Evolutionary conservation across 2,888 invertebrate genomes (phyloP), one percentile per base, ranked within the genome.

Genomic region (Conchocele bisecta): DNA sequence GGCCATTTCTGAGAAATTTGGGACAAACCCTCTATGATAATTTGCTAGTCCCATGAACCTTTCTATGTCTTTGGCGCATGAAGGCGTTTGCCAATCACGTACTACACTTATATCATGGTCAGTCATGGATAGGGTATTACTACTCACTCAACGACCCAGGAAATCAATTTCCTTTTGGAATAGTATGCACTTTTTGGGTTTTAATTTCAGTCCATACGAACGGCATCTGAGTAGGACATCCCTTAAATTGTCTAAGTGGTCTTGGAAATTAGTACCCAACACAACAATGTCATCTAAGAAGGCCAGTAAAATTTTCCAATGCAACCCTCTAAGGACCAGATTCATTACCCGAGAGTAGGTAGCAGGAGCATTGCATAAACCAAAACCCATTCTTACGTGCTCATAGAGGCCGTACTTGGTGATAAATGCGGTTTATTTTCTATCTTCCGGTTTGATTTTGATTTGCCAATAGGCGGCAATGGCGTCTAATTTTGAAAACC

Each of bases 231-330:
- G 28, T 15, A 78, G 65, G 3, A 71, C 72, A 42, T 51, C 29
- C 6, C 24, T 1, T 3, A 79, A 35, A 26, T 73, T 79, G 1
- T 26, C 3, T 5, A 72, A 20, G 20, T 71, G 69, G 4, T 64
- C 63, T 4, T 57, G 33, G 26, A 76, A 67, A 42, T 42, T 39
- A 11, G 53, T 53, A 13, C 76, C 80, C 41, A 76, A 46, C 0
- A 78, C 77, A 24, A 80, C 29, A 6, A 72, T 58, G 28, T 82
- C 82, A 44, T 80, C 75, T 11, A 82, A 31, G 31, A 75, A 81
- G 1, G 64, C 74, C 1, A 75, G 20, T 3, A 75, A 59, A 11
- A 28, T n/a, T 4, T 48, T 26, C 24, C 48, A 48, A 7, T 26
- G 26, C 22, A 48, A n/a, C 9, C 48, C 48, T n/a, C 29, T 26